These are phyloP conservation scores for Chaetura pelagica DNA, from an alignment of 2,113 vertebrate genomes.

Conservation along the genomic window DNA sequence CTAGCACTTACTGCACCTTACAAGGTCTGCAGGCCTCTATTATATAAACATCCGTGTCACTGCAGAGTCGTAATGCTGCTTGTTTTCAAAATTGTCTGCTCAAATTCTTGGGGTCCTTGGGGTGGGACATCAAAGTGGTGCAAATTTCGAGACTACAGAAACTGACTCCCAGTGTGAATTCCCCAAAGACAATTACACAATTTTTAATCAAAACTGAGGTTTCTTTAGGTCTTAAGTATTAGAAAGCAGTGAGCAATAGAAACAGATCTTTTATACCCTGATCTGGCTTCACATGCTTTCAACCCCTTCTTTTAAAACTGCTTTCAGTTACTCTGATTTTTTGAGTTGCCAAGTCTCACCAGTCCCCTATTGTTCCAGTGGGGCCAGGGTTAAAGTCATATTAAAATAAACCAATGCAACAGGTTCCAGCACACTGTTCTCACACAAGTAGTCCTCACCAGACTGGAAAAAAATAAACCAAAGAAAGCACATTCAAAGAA, in stretches of 20 bases:
- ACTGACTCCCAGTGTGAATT: neutral
- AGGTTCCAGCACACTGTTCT: neutral
- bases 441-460: neutral
- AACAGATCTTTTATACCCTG: neutral
- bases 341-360: neutral
- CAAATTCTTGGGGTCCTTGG: neutral
- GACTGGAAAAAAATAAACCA: neutral
- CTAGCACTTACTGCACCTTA: neutral
- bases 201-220: neutral
- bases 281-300: neutral
- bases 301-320: neutral
- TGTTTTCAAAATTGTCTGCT: neutral
- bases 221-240: neutral
- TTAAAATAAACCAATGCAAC: neutral
- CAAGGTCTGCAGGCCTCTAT: neutral
- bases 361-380: neutral
- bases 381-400: neutral
- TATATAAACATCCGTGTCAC: neutral
- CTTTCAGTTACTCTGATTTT: neutral
- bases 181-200: neutral
- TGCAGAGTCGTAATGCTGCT: neutral
- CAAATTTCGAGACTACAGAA: neutral
- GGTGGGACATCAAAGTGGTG: neutral
- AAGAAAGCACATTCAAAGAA: neutral
- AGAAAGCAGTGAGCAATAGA: neutral